Conservation (phyloP, 2,888 invertebrate genomes). For the Neria commutata region DNA sequence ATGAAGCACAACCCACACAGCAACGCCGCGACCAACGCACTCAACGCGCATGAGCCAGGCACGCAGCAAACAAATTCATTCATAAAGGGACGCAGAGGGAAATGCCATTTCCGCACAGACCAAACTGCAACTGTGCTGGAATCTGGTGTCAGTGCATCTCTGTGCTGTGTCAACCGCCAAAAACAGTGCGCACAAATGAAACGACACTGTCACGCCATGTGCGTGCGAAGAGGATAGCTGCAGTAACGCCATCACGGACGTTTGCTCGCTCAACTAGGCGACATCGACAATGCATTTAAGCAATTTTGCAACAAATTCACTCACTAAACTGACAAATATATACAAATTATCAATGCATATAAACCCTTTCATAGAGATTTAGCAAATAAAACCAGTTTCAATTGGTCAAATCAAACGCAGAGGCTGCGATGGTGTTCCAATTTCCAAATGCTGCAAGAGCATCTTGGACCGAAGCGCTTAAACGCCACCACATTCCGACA, state of each 20-base stretch:
- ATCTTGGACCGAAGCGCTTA: slow-evolving; percentile 36
- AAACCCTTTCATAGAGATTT: no score
- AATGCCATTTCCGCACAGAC: slow-evolving; percentile 13
- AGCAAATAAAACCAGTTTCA: not conserved
- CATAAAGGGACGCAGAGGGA: slow-evolving; percentile 43
- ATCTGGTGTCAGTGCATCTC: slow-evolving; percentile 20
- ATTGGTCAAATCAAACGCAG: not conserved
- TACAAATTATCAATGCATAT: no score
- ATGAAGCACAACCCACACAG: slow-evolving; percentile 52
- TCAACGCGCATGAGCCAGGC: slow-evolving; percentile 40
- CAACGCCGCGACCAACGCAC: not conserved
- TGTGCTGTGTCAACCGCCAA: not conserved
- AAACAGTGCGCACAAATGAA: not conserved
- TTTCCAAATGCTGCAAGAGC: slow-evolving; percentile 25
- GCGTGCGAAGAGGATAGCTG: slow-evolving; percentile 12
- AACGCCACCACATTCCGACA: slow-evolving; percentile 43
- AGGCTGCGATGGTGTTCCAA: slow-evolving; percentile 29
- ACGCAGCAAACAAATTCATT: slow-evolving; percentile 42
- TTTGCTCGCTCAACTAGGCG: slow-evolving; percentile 15
- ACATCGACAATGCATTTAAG: slow-evolving; percentile 3
- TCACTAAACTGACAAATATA: no score
- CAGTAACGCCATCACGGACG: slow-evolving; percentile 22
- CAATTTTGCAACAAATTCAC: not conserved
- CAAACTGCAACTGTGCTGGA: slow-evolving; percentile 32
- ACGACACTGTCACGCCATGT: not conserved